Evolutionary conservation across 2,888 invertebrate species (phyloP).

Genomic region (Scaeva pyrastri): DNA sequence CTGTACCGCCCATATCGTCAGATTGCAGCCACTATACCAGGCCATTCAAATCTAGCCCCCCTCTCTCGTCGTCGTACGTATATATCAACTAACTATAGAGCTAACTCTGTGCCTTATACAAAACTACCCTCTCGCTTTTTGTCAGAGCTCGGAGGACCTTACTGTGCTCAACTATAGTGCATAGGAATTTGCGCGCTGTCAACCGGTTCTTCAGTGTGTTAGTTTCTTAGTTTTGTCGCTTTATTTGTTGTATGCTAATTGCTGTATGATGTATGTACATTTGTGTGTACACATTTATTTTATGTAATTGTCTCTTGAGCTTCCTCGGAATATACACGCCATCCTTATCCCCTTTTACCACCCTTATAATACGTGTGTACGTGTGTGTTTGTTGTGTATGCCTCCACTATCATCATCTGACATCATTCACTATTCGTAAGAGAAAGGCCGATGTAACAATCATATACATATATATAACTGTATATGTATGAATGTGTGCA

Average conservation of each 20-base stretch:
- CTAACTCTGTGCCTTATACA: not conserved
- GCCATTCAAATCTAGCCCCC: not conserved
- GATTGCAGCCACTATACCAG: constrained; percentile 31
- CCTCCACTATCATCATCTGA: constrained; percentile 49
- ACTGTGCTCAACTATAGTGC: not conserved
- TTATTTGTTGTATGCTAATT: constrained; percentile 74
- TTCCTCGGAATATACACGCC: constrained; percentile 31
- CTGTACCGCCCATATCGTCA: constrained; percentile 53
- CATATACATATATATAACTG: constrained; percentile 4
- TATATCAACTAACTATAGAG: not conserved
- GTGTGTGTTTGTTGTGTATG: not conserved
- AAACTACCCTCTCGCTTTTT: constrained; percentile 24
- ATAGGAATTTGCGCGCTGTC: constrained; percentile 57
- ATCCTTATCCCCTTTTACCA: constrained; percentile 1
- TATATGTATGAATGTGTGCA: not conserved
- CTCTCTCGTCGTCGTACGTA: constrained; percentile 6
- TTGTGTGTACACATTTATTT: constrained; percentile 73
- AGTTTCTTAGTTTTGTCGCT: constrained; percentile 72
- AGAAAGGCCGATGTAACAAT: constrained; percentile 56
- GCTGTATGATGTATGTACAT: constrained; percentile 75
- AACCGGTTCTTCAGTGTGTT: constrained; percentile 64
- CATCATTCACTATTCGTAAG: constrained; percentile 56
- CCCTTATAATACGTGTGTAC: not conserved
- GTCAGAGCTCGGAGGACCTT: constrained; percentile 1
- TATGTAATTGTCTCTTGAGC: constrained; percentile 74